These are phyloP conservation scores for Papilio elwesi DNA, from an alignment of 2,888 invertebrate genomes.

Conservation along the genomic window DNA sequence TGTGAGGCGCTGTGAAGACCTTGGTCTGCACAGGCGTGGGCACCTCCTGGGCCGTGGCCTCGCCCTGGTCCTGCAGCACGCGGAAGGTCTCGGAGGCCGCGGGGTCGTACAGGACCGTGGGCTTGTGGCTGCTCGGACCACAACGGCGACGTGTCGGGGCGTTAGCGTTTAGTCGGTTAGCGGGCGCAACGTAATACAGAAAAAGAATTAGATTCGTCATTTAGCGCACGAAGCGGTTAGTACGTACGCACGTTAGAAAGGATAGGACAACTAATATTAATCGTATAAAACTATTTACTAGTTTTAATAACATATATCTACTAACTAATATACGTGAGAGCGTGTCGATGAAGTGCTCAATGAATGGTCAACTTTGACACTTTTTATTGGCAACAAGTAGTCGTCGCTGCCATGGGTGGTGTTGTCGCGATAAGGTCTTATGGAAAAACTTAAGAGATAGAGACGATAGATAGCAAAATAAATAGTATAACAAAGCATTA, in stretches of 20 bases:
- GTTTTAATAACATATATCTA: constrained; percentile 56
- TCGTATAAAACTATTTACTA: constrained; percentile 75
- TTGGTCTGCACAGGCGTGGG: constrained; percentile 89
- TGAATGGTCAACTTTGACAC: constrained; percentile 49
- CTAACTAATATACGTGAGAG: constrained; percentile 47
- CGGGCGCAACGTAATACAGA: constrained; percentile 75
- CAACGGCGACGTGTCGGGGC: constrained; percentile 56
- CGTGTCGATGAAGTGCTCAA: constrained; percentile 58
- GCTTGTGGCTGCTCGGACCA: constrained; percentile 82
- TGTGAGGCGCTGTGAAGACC: constrained; percentile 89
- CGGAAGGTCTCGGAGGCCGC: constrained; percentile 94
- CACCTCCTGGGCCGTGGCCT: constrained; percentile 86
- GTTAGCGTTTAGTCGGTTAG: constrained; percentile 82
- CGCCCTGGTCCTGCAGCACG: constrained; percentile 92
- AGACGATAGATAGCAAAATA: constrained; percentile 74
- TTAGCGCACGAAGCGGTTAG: constrained; percentile 71
- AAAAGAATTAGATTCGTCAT: constrained; percentile 69
- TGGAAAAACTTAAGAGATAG: constrained; percentile 66
- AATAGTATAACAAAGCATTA: constrained; percentile 81
- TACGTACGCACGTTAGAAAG: constrained; percentile 85
- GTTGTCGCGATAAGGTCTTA: constrained; percentile 55
- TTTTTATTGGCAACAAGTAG: constrained; percentile 58
- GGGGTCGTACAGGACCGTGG: constrained; percentile 92
- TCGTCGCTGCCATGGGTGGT: constrained; percentile 63
- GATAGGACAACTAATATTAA: constrained; percentile 90